phyloP scores from a whole-genome alignment of 2,888 invertebrate species.

The Troilus luridus region DNA sequence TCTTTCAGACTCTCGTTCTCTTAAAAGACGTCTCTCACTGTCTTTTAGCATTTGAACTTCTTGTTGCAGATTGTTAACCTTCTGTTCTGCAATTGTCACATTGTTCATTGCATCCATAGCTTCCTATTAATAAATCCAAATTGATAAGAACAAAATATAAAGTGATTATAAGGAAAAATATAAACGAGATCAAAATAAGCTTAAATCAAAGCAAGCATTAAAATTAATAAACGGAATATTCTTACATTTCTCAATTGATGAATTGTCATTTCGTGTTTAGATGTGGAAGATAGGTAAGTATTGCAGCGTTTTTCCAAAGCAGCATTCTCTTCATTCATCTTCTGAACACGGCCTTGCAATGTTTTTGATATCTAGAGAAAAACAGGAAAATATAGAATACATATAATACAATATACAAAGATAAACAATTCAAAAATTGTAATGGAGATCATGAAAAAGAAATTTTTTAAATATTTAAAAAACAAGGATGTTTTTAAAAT shows the following conservation, averaged over 20 bases:
- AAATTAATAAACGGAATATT: not conserved
- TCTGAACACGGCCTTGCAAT: constrained; percentile 63
- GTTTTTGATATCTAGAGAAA: constrained; percentile 59
- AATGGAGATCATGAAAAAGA: no score
- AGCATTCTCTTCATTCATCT: constrained; percentile 84
- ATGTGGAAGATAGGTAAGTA: constrained; percentile 83
- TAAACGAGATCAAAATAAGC: not conserved
- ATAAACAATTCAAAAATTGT: no score
- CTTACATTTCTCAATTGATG: constrained; percentile 80
- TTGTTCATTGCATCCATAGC: constrained; percentile 81
- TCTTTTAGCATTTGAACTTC: constrained; percentile 85
- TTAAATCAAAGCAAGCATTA: not conserved
- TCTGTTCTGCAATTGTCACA: constrained; percentile 82
- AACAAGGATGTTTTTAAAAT: no score
- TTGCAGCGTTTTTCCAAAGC: constrained; percentile 89
- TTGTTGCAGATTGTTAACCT: constrained; percentile 80
- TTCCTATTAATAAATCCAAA: constrained; percentile 69
- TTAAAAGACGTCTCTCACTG: constrained; percentile 81
- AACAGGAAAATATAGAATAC: not conserved
- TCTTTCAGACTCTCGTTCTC: constrained; percentile 85
- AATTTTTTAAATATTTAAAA: no score
- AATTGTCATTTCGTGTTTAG: constrained; percentile 89
- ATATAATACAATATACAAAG: not conserved
- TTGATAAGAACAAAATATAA: not conserved
- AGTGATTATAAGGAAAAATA: not conserved